Conservation (phyloP, 2,113 vertebrate species). For the Rhinopomastus cyanomelas region DNA sequence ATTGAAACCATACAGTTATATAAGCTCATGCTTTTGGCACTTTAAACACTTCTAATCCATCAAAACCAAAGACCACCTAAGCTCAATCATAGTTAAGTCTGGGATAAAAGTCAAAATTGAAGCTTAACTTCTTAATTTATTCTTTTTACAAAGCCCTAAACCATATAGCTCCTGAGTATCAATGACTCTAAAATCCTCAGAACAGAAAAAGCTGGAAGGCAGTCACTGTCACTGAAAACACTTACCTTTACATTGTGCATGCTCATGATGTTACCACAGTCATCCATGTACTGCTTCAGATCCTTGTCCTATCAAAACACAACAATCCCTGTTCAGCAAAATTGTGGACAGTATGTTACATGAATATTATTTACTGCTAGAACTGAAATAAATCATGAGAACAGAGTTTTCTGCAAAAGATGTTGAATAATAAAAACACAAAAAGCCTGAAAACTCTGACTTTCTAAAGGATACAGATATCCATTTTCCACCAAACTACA, state of each 20-base stretch:
- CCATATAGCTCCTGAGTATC: not conserved
- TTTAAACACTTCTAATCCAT: not conserved
- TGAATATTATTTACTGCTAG: not conserved
- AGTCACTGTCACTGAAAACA: not conserved
- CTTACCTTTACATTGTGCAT: conserved; percentile 99
- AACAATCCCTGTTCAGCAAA: not conserved
- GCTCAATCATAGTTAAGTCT: not conserved
- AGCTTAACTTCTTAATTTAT: not conserved
- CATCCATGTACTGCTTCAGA: conserved; percentile 99
- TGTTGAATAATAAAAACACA: not conserved
- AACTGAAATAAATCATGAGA: not conserved
- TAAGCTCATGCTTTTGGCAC: not conserved
- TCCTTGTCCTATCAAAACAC: conserved; percentile 90
- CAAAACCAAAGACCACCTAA: not conserved
- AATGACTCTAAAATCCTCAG: not conserved
- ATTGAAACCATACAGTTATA: not conserved
- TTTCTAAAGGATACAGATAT: not conserved
- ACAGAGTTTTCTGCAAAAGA: not conserved
- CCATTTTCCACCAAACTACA: not conserved
- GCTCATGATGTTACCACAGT: conserved; percentile 99
- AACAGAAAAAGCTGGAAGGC: not conserved
- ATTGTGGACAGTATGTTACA: not conserved
- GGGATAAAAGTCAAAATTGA: not conserved
- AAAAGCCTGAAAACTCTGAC: not conserved
- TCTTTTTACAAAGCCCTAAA: not conserved